These are phyloP conservation scores for Hydriomena furcata DNA, from an alignment of 2,888 invertebrate genomes.

Conservation along the genomic window DNA sequence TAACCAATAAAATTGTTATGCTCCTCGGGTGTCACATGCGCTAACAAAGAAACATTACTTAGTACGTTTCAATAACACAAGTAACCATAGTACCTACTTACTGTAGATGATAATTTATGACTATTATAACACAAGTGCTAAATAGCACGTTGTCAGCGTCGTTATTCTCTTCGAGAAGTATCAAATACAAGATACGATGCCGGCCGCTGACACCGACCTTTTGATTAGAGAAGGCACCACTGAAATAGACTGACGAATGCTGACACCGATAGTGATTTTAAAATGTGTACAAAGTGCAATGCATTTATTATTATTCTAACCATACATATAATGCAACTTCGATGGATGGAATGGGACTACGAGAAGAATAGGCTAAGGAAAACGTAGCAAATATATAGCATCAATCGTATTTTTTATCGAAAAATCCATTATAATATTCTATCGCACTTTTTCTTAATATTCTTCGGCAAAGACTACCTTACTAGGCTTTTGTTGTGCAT, in stretches of 20 bases:
- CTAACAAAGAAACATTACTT: slow-evolving; percentile 48
- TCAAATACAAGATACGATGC: slow-evolving; percentile 27
- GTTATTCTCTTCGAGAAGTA: slow-evolving; percentile 31
- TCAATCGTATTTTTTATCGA: no score
- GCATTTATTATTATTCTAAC: not conserved
- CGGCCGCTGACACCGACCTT: slow-evolving; percentile 41
- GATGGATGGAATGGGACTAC: no score
- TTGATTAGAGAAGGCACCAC: slow-evolving; percentile 42
- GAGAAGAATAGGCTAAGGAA: no score
- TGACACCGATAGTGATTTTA: slow-evolving; percentile 15
- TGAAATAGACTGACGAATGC: slow-evolving; percentile 36
- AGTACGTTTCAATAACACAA: slow-evolving; percentile 27
- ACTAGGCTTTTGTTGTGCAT: no score
- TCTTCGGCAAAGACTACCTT: no score
- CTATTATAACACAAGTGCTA: slow-evolving; percentile 19
- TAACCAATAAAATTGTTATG: slow-evolving; percentile 57
- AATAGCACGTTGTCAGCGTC: slow-evolving; percentile 25
- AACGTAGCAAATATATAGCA: no score
- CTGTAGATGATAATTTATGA: slow-evolving; percentile 22
- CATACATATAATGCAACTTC: no score
- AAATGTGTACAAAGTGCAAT: not conserved
- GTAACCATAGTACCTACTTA: slow-evolving; percentile 17
- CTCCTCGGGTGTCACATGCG: slow-evolving; percentile 48
- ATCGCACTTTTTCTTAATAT: no score
- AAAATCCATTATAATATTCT: no score